Evolutionary conservation across 2,113 vertebrate genomes (phyloP), one percentile per base, ranked within the genome.

Genomic region (Paradoxurus hermaphroditus): DNA sequence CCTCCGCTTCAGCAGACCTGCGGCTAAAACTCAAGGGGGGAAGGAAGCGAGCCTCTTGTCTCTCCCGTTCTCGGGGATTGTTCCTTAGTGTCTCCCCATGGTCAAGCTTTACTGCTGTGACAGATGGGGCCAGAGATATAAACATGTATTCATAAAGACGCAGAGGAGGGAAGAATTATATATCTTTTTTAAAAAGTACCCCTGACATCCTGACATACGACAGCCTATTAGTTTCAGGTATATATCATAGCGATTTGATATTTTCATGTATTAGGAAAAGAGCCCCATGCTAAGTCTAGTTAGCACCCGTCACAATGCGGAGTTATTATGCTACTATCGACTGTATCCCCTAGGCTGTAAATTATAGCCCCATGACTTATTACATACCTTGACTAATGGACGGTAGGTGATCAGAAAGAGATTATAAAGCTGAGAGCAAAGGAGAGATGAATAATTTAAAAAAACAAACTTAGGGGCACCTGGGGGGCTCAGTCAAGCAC

Each of bases 351-450:
- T 78, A 31, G 5, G 31, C 16, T 34, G 18, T 51, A 34, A 31
- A 51, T 51, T 34, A 51, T 3, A 51, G 44, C 75, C 29, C 75
- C 31, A 6, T 18, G 46, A 51, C 46, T 78, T 78, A 34, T 10
- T 5, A 78, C 1, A 1, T 34, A 51, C n/a, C 75, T 19, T 62
- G 46, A 85, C 19, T 72, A 78, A 65, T 29, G 41, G 49, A 44
- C 10, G n/a, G 39, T 19, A 78, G 89, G 13, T 63, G 56, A n/a
- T 89, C 44, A 36, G 3, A 5, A 90, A 68, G 19, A 68, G 11
- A 73, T 90, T 39, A 97, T 51, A 97, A 84, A 93, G 92, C 59
- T 39, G 39, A 91, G 16, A 34, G 62, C 8, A 63, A 94, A 78
- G 90, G 96, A 87, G 41, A 29, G 39, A 78, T 13, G 23, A 67